These are phyloP conservation scores for Macroglossus sobrinus DNA, from an alignment of 2,113 vertebrate genomes.

Conservation along the genomic window DNA sequence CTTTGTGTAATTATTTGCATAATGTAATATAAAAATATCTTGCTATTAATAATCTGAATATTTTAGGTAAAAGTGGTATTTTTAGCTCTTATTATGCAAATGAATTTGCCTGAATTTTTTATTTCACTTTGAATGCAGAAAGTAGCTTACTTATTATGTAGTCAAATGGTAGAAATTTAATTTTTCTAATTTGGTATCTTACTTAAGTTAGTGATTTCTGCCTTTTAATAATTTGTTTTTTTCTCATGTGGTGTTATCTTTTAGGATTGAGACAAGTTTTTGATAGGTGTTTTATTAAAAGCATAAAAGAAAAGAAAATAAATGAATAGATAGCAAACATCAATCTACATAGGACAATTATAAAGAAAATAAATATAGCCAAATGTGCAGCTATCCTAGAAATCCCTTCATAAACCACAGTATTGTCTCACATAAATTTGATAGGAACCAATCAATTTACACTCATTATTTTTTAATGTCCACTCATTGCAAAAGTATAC, in stretches of 20 bases:
- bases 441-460: not conserved
- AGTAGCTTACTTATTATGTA: conserved; percentile 1
- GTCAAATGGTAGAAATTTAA: conserved; percentile 45
- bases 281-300: conserved; percentile 34
- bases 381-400: not conserved
- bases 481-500: conserved; percentile 7
- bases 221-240: conserved; percentile 15
- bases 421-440: conserved; percentile 47
- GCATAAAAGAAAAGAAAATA: conserved; percentile 25
- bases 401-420: not conserved
- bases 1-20: conserved; percentile 21
- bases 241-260: not conserved
- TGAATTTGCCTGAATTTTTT: not conserved
- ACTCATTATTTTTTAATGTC: conserved; percentile 65
- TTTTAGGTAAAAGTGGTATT: conserved; percentile 46
- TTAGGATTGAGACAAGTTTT: not conserved
- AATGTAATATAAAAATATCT: conserved; percentile 9
- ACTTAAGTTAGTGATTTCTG: conserved; percentile 44
- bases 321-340: not conserved
- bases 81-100: conserved; percentile 60
- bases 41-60: conserved; percentile 4
- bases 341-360: conserved; percentile 32
- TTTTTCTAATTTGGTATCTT: conserved; percentile 31
- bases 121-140: conserved; percentile 21
- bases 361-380: conserved; percentile 26